phyloP scores from a whole-genome alignment of 1,140 invertebrate species.

The Drosophila rhopaloa region DNA sequence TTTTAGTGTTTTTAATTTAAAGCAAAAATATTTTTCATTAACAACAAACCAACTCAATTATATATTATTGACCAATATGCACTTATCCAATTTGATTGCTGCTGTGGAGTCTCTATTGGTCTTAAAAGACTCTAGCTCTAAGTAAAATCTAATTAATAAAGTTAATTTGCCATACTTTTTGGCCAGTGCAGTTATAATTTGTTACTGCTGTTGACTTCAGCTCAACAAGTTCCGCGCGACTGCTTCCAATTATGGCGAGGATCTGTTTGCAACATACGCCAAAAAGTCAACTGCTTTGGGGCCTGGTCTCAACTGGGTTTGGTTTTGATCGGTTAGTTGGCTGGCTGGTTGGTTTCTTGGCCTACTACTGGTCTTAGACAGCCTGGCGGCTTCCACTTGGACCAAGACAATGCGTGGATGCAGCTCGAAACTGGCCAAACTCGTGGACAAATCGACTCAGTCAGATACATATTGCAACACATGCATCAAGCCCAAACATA shows the following conservation, averaged over 20 bases:
- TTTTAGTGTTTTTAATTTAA: too few species aligned
- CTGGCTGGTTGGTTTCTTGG: slow-evolving; percentile 35
- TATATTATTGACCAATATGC: too few species aligned
- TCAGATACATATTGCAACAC: slow-evolving; percentile 12
- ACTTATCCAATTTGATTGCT: too few species aligned
- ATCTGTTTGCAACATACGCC: slow-evolving; percentile 75
- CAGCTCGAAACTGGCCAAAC: slow-evolving; percentile 21
- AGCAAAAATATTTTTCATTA: too few species aligned
- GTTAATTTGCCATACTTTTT: neutral
- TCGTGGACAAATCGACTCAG: slow-evolving; percentile 20
- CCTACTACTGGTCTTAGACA: slow-evolving; percentile 70
- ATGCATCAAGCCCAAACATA: neutral
- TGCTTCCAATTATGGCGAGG: slow-evolving; percentile 80
- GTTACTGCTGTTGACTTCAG: slow-evolving; percentile 25
- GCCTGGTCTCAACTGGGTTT: slow-evolving; percentile 36
- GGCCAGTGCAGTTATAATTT: slow-evolving; percentile 66
- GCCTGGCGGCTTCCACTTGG: slow-evolving; percentile 49
- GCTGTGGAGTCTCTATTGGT: too few species aligned
- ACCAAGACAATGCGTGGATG: slow-evolving; percentile 54
- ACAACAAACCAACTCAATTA: too few species aligned
- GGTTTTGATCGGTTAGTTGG: slow-evolving; percentile 1
- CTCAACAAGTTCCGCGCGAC: slow-evolving; percentile 74
- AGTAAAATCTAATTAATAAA: too few species aligned
- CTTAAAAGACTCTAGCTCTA: too few species aligned
- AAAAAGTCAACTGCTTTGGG: slow-evolving; percentile 72